These are phyloP conservation scores for Bembecia ichneumoniformis DNA, from an alignment of 2,888 invertebrate species.

Conservation along the genomic window DNA sequence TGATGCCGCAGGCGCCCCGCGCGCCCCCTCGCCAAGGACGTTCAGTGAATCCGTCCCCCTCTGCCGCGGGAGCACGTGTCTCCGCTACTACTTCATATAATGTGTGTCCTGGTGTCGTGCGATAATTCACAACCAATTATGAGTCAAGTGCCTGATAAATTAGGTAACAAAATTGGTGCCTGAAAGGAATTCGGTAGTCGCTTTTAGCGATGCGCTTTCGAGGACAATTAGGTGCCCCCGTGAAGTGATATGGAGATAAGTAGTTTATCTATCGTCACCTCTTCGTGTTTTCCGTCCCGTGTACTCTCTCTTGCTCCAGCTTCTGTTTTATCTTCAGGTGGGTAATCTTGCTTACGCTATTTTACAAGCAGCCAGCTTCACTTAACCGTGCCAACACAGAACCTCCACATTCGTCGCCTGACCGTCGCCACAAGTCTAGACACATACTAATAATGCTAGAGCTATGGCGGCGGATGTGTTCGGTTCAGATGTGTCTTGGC, in stretches of 20 bases:
- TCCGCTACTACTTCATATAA: conserved; percentile 68
- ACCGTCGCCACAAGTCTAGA: conserved; percentile 63
- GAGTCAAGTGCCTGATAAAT: conserved; percentile 68
- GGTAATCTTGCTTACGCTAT: conserved; percentile 12
- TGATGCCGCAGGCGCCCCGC: conserved; percentile 72
- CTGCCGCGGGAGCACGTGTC: conserved; percentile 72
- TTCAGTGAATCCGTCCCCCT: conserved; percentile 73
- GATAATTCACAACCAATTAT: conserved; percentile 69
- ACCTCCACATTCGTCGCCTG: conserved; percentile 43
- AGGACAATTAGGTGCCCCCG: conserved; percentile 54
- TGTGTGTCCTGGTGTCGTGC: conserved; percentile 67
- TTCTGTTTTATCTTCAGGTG: conserved; percentile 52
- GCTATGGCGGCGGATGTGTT: conserved; percentile 53
- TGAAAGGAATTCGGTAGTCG: conserved; percentile 56
- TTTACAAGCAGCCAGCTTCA: conserved; percentile 2
- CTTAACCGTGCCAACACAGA: conserved; percentile 4
- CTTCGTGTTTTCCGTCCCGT: conserved; percentile 65
- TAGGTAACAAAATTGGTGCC: conserved; percentile 60
- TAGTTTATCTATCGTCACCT: conserved; percentile 45
- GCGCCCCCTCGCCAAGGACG: conserved; percentile 69
- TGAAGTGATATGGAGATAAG: conserved; percentile 68
- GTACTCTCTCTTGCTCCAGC: conserved; percentile 48
- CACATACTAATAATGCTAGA: conserved; percentile 58
- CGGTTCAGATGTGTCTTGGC: conserved; percentile 55
- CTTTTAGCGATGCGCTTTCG: conserved; percentile 52